phyloP scores from a whole-genome alignment of 2,113 vertebrate species.

The Vireo altiloquus region DNA sequence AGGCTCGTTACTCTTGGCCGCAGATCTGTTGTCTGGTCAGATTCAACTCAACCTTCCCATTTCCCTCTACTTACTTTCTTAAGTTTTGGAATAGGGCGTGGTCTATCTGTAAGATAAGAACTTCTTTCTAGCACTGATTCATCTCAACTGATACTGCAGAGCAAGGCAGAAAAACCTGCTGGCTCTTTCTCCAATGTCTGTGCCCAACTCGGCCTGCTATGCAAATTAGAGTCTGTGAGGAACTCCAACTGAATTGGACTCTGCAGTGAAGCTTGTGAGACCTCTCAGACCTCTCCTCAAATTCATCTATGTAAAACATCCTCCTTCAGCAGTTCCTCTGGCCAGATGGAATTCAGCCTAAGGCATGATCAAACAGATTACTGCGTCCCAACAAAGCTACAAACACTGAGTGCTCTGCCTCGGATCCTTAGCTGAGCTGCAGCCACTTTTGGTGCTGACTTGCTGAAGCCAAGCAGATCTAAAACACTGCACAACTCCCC shows the following conservation, averaged over 20 bases:
- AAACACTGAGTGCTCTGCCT: background rate
- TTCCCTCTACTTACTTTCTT: background rate
- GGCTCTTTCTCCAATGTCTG: background rate
- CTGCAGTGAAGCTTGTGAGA: background rate
- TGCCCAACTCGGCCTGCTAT: background rate
- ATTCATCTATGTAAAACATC: background rate
- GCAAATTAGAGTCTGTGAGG: background rate
- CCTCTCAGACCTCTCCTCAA: background rate
- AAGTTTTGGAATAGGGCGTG: background rate
- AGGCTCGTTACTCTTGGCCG: background rate
- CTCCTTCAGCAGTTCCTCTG: background rate
- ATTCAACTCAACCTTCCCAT: background rate
- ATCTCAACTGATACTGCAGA: background rate
- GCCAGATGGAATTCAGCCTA: background rate
- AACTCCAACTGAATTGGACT: background rate
- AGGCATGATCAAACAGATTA: background rate
- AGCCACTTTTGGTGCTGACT: background rate
- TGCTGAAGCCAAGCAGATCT: slow-evolving; percentile 12
- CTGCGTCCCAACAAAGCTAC: background rate
- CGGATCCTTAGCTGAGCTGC: background rate
- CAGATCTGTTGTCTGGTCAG: background rate
- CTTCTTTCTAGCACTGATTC: background rate
- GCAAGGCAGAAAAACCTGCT: background rate
- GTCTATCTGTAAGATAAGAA: background rate
- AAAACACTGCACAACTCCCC: background rate